These are phyloP conservation scores for Hermaeophaga mercurialis DNA, from an alignment of 2,888 invertebrate genomes.

Conservation along the genomic window DNA sequence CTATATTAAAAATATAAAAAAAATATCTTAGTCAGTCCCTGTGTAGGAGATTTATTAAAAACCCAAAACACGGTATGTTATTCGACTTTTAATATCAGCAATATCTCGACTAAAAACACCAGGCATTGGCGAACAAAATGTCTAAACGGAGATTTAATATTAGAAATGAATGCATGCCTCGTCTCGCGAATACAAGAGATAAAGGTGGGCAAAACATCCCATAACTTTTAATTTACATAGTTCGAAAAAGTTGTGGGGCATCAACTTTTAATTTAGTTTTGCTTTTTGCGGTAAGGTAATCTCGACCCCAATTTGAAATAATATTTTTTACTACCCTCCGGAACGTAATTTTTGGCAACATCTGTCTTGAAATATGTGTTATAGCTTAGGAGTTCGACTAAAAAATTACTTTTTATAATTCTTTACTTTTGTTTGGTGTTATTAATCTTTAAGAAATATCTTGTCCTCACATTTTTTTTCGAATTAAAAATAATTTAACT, in stretches of 20 bases:
- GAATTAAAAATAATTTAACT: too few species aligned
- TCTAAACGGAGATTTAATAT: slow-evolving; percentile 39
- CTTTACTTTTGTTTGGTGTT: too few species aligned
- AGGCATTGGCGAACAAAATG: slow-evolving; percentile 19
- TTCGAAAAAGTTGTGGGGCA: slow-evolving; percentile 40
- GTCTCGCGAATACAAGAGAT: slow-evolving; percentile 23
- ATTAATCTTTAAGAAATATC: too few species aligned
- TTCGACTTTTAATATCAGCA: slow-evolving; percentile 38
- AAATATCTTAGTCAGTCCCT: slow-evolving; percentile 2
- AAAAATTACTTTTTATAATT: slow-evolving; percentile 4
- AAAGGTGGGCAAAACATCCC: slow-evolving; percentile 31
- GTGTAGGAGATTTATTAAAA: slow-evolving; percentile 34
- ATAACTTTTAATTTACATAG: slow-evolving; percentile 43
- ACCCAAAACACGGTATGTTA: slow-evolving; percentile 27
- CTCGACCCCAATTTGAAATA: slow-evolving; percentile 43
- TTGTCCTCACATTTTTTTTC: too few species aligned
- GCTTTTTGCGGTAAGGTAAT: slow-evolving; percentile 29
- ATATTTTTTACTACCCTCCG: slow-evolving; percentile 43
- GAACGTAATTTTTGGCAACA: slow-evolving; percentile 47
- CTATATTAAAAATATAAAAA: background rate
- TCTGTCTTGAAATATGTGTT: slow-evolving; percentile 48
- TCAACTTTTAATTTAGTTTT: slow-evolving; percentile 48
- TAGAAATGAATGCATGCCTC: slow-evolving; percentile 32
- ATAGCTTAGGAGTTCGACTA: slow-evolving; percentile 8
- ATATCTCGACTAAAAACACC: slow-evolving; percentile 29